phyloP scores from a whole-genome alignment of 1,140 invertebrate genomes.

The Condylostylus longicornis region DNA sequence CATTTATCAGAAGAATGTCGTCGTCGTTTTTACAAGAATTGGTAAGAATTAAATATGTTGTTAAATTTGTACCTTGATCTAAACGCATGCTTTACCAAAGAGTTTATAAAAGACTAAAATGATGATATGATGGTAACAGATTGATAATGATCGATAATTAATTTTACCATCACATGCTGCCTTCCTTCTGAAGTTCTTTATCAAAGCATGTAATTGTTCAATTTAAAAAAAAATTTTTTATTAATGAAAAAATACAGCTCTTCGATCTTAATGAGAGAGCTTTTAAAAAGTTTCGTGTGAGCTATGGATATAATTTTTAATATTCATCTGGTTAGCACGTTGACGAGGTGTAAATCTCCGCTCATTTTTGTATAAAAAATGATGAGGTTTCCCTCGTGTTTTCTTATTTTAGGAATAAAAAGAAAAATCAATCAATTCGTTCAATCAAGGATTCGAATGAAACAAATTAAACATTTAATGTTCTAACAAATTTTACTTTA shows the following conservation, averaged over 20 bases:
- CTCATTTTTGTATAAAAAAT: conserved; percentile 35
- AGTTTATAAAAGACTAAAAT: conserved; percentile 8
- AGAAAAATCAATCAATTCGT: too few relatives aligned
- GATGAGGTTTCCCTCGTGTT: conserved; percentile 28
- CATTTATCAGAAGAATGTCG: conserved; percentile 97
- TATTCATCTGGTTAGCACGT: conserved; percentile 18
- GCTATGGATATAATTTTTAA: conserved; percentile 13
- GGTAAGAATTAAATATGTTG: conserved; percentile 49
- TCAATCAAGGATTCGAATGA: too few relatives aligned
- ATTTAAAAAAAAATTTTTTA: conserved; percentile 15
- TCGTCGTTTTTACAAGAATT: conserved; percentile 99
- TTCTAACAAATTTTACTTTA: too few relatives aligned
- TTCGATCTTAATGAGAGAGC: conserved; percentile 50
- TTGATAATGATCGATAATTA: conserved; percentile 15
- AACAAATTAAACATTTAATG: too few relatives aligned
- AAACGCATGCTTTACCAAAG: conserved; percentile 10
- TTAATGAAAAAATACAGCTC: conserved; percentile 36
- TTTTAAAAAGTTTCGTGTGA: conserved; percentile 31
- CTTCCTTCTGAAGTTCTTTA: conserved; percentile 35
- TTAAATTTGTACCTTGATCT: conserved; percentile 5
- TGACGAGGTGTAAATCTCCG: conserved; percentile 39
- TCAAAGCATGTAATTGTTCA: conserved; percentile 8
- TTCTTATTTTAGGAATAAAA: conserved; percentile 11
- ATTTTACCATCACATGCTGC: conserved; percentile 29
- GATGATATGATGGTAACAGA: conserved; percentile 32